Evolutionary conservation across 2,113 vertebrate species (phyloP).

Genomic region (Peromyscus maniculatus): DNA sequence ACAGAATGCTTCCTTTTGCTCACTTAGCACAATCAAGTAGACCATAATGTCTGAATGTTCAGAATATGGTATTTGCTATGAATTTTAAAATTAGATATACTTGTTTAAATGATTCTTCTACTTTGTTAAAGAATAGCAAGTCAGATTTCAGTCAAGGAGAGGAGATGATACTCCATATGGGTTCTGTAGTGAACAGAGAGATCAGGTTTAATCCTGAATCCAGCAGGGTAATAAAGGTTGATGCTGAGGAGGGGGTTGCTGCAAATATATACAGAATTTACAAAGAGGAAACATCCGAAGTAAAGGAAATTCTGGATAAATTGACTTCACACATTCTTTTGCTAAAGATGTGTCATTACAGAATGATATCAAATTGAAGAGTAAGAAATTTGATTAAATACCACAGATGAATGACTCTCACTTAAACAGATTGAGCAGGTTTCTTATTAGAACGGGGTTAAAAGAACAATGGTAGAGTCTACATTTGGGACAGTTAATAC

Average conservation of each 20-base stretch:
- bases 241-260: background rate
- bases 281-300: background rate
- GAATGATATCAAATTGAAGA: background rate
- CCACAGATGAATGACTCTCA: background rate
- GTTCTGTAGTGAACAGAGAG: background rate
- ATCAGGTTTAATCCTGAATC: background rate
- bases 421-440: background rate
- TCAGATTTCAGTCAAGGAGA: background rate
- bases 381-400: background rate
- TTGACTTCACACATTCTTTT: background rate
- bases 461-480: background rate
- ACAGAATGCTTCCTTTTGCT: background rate
- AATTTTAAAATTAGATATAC: constrained; percentile 15
- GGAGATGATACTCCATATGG: background rate
- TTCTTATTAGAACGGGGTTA: background rate
- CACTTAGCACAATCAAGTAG: background rate
- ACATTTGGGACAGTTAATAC: background rate
- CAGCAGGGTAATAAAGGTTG: background rate
- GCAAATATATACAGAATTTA: background rate
- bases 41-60: background rate
- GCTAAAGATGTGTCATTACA: background rate
- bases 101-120: background rate
- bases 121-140: background rate
- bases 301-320: background rate
- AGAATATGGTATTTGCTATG: background rate